Conservation (phyloP, 2,113 vertebrate genomes). For the Saccopteryx leptura region DNA sequence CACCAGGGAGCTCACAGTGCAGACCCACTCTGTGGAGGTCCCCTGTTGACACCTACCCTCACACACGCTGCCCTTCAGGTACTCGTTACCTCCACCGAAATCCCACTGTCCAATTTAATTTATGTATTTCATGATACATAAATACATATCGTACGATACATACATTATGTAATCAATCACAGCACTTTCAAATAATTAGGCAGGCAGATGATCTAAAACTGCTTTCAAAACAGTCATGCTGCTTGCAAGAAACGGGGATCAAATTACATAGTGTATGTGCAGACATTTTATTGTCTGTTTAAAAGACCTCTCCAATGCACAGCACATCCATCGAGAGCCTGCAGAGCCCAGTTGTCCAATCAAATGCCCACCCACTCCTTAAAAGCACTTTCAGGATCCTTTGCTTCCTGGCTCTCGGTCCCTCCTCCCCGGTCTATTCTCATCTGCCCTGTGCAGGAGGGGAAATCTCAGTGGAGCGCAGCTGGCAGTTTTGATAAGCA, state of each 20-base stretch:
- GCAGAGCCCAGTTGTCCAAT: not conserved
- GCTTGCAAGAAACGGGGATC: not conserved
- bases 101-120: not conserved
- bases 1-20: not conserved
- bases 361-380: not conserved
- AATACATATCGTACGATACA: not conserved
- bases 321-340: not conserved
- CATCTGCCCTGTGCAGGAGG: slow-evolving; percentile 18
- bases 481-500: slow-evolving; percentile 81
- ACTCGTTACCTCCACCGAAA: not conserved
- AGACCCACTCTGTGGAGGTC: accelerated
- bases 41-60: not conserved
- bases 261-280: accelerated
- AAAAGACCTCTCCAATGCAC: not conserved
- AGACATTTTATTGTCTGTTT: not conserved
- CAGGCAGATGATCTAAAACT: not conserved
- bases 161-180: not conserved
- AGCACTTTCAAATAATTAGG: not conserved
- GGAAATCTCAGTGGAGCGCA: not conserved
- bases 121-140: not conserved
- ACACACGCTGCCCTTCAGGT: not conserved
- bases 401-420: not conserved
- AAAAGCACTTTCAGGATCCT: not conserved
- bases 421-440: slow-evolving; percentile 56
- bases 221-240: not conserved